Conservation (phyloP, 2,888 invertebrate species). For the Euspilapteryx auroguttella region DNA sequence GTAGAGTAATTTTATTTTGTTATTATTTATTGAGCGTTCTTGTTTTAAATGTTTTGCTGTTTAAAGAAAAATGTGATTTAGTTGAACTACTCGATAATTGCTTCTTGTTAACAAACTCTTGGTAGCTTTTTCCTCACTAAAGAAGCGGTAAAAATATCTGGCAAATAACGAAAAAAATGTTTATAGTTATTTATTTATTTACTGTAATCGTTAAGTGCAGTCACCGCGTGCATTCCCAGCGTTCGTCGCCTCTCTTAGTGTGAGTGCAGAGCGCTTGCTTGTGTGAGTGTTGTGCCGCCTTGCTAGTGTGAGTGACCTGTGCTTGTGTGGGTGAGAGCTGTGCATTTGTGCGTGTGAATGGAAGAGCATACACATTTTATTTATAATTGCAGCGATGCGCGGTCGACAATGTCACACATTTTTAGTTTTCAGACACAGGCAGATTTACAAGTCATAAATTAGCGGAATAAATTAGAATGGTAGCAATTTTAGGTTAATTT, state of each 20-base stretch:
- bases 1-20: no score
- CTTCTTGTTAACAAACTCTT: no score
- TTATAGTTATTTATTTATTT: slow-evolving; percentile 12
- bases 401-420: slow-evolving; percentile 46
- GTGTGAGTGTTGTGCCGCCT: slow-evolving; percentile 14
- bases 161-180: no score
- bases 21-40: no score
- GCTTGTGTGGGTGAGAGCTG: slow-evolving; percentile 29
- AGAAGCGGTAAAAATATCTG: no score
- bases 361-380: slow-evolving; percentile 52
- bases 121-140: no score
- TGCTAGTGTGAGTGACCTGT: slow-evolving; percentile 11
- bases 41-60: no score
- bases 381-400: slow-evolving; percentile 59
- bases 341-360: slow-evolving; percentile 57
- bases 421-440: slow-evolving; percentile 30
- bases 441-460: no score
- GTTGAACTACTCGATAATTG: no score
- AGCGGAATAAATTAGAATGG: no score
- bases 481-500: no score
- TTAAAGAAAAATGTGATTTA: no score
- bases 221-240: slow-evolving; percentile 58
- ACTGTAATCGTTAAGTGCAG: slow-evolving; percentile 32
- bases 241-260: slow-evolving; percentile 18
- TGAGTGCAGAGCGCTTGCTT: slow-evolving; percentile 18